Base-by-base conservation (phyloP, 1,140 invertebrate genomes). In the Homalodisca vitripennis region DNA sequence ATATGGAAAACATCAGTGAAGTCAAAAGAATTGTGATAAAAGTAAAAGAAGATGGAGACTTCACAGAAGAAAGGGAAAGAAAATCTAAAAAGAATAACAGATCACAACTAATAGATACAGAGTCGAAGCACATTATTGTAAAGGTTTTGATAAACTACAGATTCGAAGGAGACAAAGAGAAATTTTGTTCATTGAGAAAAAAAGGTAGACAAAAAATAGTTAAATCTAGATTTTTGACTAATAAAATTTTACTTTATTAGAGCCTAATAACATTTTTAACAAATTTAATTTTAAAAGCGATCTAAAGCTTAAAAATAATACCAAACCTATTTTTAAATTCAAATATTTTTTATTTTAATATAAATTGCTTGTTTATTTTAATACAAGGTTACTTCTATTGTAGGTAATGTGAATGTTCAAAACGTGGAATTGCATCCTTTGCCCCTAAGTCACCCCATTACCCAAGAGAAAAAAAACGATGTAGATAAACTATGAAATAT, bases 401-500 rank as follows among this genome's bases (percentile, higher is more conserved):
- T 41, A 41, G 6, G 6, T 17, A 6, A 10, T 6, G 17, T 6
- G 34, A 41, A 41, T 10, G 17, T 10, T 6, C 6, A 41, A 41
- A 41, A 41, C 34, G 17, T 41, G 6, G 34, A 6, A 6, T 26
- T 55, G 17, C 6, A 55, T 6, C 6, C 3, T 55, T 6, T 55
- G 22, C 24, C 51, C 10, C 10, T 55, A 34, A 32, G 55, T 20
- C 27, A 30, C 55, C 22, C 30, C 32, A 30, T 71, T 6, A 68
- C 53, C n/a, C 14, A 55, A 24, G 60, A 17, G 24, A 69, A 71
- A 60, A 68, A 64, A 34, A 55, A 30, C 22, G 67, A 71, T 47
- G 70, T 71, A 17, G 48, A 68, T 12, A 65, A 71, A 30, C 47
- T 71, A 26, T 29, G 68, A 22, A 26, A 41, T 1, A 68, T 63